Evolutionary conservation across 2,888 invertebrate species (phyloP).

Genomic region (Drosophila bunnanda): DNA sequence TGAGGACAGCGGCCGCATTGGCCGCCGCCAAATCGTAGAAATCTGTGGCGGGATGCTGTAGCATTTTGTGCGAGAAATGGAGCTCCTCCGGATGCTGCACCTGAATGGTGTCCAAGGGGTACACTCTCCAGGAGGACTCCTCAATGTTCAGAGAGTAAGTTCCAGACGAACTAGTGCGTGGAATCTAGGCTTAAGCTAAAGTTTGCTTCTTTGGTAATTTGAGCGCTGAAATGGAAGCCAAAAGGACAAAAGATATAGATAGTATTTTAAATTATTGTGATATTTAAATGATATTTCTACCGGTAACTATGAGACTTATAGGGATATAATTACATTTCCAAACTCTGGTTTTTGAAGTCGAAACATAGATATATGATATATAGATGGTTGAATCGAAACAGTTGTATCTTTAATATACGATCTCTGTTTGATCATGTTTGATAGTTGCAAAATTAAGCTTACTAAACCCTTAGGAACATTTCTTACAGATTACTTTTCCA

Average conservation of each 20-base stretch:
- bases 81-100: constrained; percentile 1
- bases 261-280: background rate
- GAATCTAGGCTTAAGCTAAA: constrained; percentile 12
- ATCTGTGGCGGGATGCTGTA: constrained; percentile 85
- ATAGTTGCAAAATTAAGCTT: background rate
- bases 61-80: constrained; percentile 70
- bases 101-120: constrained; percentile 2
- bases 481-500: background rate
- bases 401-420: background rate
- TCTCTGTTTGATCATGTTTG: background rate
- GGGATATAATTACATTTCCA: background rate
- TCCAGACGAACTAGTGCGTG: background rate
- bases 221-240: constrained; percentile 60
- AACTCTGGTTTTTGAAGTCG: background rate
- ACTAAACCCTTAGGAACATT: background rate
- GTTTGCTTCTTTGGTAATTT: constrained; percentile 64
- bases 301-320: background rate
- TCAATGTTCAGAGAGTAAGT: background rate
- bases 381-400: too few species aligned
- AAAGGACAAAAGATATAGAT: too few species aligned
- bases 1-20: constrained; percentile 83
- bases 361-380: too few species aligned
- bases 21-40: constrained; percentile 84
- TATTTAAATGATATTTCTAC: background rate
- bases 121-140: background rate